phyloP scores from a whole-genome alignment of 2,888 invertebrate genomes.

The Mythimna lalbum region DNA sequence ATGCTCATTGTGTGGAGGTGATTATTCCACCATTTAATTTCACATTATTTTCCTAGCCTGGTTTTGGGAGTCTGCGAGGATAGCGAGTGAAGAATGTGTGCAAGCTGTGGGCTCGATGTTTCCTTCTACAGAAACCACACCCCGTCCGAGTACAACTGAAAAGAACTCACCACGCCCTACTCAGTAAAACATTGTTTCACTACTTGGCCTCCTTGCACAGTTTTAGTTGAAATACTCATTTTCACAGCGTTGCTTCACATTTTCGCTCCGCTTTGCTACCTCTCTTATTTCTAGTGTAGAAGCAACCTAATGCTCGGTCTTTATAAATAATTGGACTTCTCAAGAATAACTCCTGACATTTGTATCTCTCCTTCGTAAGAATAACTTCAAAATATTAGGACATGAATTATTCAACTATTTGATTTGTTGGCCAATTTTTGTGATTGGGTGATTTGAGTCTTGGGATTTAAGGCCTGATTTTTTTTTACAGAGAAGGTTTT shows the following conservation, averaged over 20 bases:
- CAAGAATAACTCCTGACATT: slow-evolving; percentile 28
- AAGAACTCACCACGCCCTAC: background rate
- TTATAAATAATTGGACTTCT: slow-evolving; percentile 37
- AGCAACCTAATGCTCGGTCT: background rate
- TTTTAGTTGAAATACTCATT: background rate
- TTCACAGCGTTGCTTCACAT: background rate
- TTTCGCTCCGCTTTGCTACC: background rate
- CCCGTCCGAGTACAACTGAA: background rate
- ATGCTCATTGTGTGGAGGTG: no score
- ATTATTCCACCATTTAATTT: no score
- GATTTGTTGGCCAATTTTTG: slow-evolving; percentile 27
- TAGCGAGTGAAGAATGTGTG: no score
- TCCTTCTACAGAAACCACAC: background rate
- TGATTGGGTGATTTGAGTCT: slow-evolving; percentile 10
- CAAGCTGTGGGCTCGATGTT: background rate
- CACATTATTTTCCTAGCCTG: background rate
- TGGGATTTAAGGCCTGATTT: background rate
- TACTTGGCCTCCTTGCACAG: background rate
- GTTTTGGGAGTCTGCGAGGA: background rate
- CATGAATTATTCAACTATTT: slow-evolving; percentile 46
- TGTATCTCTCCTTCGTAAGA: slow-evolving; percentile 34
- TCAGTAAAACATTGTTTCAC: background rate
- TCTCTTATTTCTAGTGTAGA: background rate
- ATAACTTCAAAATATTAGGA: slow-evolving; percentile 28
- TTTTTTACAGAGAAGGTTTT: background rate